These are phyloP conservation scores for Lemur catta DNA, from an alignment of 2,797 vertebrate genomes.

Conservation along the genomic window DNA sequence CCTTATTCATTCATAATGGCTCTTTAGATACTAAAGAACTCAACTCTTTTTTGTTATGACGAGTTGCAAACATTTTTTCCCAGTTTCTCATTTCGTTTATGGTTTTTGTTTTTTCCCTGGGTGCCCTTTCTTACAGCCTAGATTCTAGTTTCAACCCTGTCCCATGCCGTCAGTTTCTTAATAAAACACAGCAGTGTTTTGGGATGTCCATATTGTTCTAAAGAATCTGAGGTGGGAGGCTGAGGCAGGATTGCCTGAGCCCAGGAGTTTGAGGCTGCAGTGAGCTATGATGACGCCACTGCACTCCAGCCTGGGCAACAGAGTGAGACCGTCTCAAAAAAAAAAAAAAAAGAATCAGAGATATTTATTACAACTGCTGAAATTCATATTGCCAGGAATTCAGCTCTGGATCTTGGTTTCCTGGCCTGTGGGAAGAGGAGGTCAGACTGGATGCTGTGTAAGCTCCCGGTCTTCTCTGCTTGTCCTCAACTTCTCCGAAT, in stretches of 20 bases:
- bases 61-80: background rate
- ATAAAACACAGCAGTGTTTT: background rate
- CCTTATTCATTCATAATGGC: conserved; percentile 27
- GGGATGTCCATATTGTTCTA: background rate
- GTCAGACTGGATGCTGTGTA: background rate
- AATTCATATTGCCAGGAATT: background rate
- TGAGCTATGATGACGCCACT: background rate
- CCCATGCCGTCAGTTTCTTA: background rate
- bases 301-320: background rate
- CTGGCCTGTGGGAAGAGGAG: background rate
- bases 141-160: background rate
- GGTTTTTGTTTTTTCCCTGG: background rate
- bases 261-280: background rate
- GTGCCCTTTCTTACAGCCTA: background rate
- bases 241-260: background rate
- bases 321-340: background rate
- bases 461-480: rapidly evolving
- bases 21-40: conserved; percentile 22
- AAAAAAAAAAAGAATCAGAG: background rate
- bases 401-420: background rate
- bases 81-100: background rate
- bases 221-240: background rate
- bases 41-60: background rate
- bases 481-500: background rate
- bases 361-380: background rate